Percentiles rank a stretch among this genome's conserved stretches.
Evolutionary conservation across 2,888 invertebrate genomes (phyloP).

Genomic region (Thereva nobilitata): DNA sequence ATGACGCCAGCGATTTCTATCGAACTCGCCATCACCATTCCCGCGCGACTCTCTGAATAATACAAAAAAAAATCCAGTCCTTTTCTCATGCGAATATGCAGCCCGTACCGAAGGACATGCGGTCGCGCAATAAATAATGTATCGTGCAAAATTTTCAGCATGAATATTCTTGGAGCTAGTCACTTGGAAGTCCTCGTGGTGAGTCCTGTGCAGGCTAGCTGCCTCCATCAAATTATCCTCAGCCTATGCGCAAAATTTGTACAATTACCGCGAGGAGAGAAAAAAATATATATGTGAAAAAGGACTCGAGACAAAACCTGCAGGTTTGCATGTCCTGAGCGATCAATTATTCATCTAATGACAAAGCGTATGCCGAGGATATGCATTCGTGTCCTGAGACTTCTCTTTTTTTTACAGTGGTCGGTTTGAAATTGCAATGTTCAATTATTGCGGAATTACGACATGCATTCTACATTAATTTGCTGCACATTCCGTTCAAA

Average conservation of each 20-base stretch:
- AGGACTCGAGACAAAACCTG: conserved; percentile 5
- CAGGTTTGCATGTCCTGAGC: conserved; percentile 26
- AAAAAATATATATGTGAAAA: conserved; percentile 2
- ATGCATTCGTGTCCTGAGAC: conserved; percentile 21
- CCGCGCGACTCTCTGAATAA: background rate
- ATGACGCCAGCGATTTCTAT: conserved; percentile 23
- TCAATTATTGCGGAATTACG: conserved; percentile 5
- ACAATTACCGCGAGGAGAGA: conserved; percentile 2
- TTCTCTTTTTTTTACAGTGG: conserved; percentile 1
- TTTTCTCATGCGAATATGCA: conserved; percentile 22
- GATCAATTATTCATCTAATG: conserved; percentile 25
- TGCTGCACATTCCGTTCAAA: too few species aligned
- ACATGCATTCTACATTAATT: conserved; percentile 15
- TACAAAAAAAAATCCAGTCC: conserved; percentile 1
- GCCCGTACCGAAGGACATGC: conserved; percentile 16
- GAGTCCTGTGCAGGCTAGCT: too few species aligned
- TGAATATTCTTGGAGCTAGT: too few species aligned
- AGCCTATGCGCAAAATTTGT: conserved; percentile 21
- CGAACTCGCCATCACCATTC: conserved; percentile 12
- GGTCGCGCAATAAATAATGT: background rate
- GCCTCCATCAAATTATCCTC: too few species aligned
- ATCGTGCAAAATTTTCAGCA: conserved; percentile 24
- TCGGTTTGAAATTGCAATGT: conserved; percentile 19
- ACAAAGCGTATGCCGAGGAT: conserved; percentile 13
- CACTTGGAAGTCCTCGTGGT: too few species aligned